These are phyloP conservation scores for Erpetoichthys calabaricus DNA, from an alignment of 2,797 vertebrate genomes.

Conservation along the genomic window DNA sequence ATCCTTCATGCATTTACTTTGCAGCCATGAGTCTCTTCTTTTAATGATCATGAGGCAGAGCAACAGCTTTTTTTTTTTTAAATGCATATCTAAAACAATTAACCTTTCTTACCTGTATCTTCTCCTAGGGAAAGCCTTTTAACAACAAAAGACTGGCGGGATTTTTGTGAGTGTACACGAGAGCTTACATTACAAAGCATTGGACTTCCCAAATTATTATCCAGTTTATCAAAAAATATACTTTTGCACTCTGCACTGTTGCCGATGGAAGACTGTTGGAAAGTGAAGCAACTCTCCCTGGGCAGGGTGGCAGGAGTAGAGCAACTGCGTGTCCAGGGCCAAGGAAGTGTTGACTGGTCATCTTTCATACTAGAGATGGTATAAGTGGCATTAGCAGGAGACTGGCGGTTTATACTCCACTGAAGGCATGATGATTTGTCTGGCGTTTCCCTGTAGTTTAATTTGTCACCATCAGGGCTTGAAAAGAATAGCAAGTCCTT, in stretches of 20 bases:
- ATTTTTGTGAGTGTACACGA: slow-evolving; percentile 22
- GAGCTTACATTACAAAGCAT: slow-evolving; percentile 45
- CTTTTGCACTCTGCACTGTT: slow-evolving; percentile 10
- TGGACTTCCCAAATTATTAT: slow-evolving; percentile 18
- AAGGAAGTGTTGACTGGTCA: not conserved
- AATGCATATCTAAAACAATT: too few relatives aligned
- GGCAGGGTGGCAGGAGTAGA: slow-evolving; percentile 32
- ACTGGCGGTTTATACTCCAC: slow-evolving; percentile 1
- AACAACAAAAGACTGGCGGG: slow-evolving; percentile 41
- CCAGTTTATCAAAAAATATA: slow-evolving; percentile 1
- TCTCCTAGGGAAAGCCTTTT: slow-evolving; percentile 51
- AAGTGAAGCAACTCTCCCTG: slow-evolving; percentile 30
- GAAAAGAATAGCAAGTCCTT: not conserved
- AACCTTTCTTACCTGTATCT: slow-evolving; percentile 22
- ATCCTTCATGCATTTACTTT: too few relatives aligned
- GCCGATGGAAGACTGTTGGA: slow-evolving; percentile 15
- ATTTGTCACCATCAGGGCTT: not conserved
- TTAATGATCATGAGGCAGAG: too few relatives aligned
- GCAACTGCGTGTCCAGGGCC: slow-evolving; percentile 20
- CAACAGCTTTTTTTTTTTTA: too few relatives aligned
- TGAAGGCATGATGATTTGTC: slow-evolving; percentile 11
- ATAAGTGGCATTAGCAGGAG: slow-evolving; percentile 37
- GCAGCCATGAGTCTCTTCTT: too few relatives aligned
- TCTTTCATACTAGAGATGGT: slow-evolving; percentile 35
- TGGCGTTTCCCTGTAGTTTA: not conserved